Conservation (phyloP, 2,797 vertebrate genomes). For the Aratinga solstitialis region DNA sequence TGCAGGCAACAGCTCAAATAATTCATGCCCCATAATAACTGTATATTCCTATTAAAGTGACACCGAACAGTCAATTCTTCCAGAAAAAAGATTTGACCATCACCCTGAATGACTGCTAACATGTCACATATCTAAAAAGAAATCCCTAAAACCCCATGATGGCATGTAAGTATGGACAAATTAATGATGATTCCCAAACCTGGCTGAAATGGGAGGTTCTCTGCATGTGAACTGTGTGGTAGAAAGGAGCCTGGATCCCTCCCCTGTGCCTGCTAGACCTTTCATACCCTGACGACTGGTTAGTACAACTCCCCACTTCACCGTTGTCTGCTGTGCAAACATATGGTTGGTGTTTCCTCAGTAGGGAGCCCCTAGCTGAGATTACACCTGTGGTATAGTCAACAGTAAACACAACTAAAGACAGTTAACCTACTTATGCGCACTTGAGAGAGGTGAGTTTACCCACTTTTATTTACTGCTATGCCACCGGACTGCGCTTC, state of each 20-base stretch:
- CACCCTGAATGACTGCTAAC: background rate
- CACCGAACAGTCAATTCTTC: background rate
- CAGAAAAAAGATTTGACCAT: conserved; percentile 27
- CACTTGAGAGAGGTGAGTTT: background rate
- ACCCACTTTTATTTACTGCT: conserved; percentile 31
- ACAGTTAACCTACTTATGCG: background rate
- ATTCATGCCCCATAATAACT: conserved; percentile 38
- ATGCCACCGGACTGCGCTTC: background rate
- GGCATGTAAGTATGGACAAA: background rate
- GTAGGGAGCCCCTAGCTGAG: conserved; percentile 42
- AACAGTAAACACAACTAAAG: background rate
- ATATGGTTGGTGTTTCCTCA: conserved; percentile 53
- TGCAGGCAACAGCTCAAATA: background rate
- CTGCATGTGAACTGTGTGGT: background rate
- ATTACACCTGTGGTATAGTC: background rate
- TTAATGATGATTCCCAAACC: background rate
- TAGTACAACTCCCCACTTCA: background rate
- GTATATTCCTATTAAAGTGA: conserved; percentile 12
- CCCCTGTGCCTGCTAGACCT: background rate
- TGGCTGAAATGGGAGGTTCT: background rate
- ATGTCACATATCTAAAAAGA: background rate
- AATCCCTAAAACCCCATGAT: background rate
- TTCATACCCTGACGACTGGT: rapidly evolving
- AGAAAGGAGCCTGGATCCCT: background rate
- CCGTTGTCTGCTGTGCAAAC: background rate